These are phyloP conservation scores for Apantesis nais DNA, from an alignment of 2,888 invertebrate genomes.

Conservation along the genomic window DNA sequence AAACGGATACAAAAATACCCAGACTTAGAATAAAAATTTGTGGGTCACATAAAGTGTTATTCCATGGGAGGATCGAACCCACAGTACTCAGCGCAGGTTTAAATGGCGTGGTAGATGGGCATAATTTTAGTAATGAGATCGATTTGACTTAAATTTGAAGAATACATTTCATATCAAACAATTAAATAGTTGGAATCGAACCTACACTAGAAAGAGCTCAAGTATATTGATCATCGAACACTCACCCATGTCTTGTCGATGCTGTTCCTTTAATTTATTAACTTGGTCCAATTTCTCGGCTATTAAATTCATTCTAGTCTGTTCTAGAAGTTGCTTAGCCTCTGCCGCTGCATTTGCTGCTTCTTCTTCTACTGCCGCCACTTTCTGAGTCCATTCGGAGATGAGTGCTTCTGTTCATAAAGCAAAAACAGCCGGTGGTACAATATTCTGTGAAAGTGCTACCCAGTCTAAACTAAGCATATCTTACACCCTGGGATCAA, in stretches of 20 bases:
- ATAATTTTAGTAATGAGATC: too few relatives aligned
- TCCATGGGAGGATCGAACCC: too few relatives aligned
- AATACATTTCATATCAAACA: too few relatives aligned
- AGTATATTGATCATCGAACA: neutral
- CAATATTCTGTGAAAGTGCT: neutral
- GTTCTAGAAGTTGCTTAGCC: constrained; percentile 71
- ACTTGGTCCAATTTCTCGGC: constrained; percentile 74
- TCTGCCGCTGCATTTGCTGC: constrained; percentile 71
- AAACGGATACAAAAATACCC: too few relatives aligned
- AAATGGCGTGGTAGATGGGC: too few relatives aligned
- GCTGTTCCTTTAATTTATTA: constrained; percentile 83
- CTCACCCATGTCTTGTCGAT: constrained; percentile 87
- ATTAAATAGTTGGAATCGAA: too few relatives aligned
- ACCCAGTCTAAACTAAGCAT: neutral
- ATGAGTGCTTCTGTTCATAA: constrained; percentile 62
- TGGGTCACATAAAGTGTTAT: too few relatives aligned
- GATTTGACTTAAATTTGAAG: too few relatives aligned
- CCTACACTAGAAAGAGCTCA: neutral
- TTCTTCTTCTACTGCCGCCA: constrained; percentile 67
- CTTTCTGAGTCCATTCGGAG: constrained; percentile 73
- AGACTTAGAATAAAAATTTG: too few relatives aligned
- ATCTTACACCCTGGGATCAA: too few relatives aligned
- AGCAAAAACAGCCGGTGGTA: neutral
- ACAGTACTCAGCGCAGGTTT: too few relatives aligned
- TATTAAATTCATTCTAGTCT: constrained; percentile 66